These are phyloP conservation scores for Orchestia grillus DNA, from an alignment of 1,140 invertebrate species.

Conservation along the genomic window DNA sequence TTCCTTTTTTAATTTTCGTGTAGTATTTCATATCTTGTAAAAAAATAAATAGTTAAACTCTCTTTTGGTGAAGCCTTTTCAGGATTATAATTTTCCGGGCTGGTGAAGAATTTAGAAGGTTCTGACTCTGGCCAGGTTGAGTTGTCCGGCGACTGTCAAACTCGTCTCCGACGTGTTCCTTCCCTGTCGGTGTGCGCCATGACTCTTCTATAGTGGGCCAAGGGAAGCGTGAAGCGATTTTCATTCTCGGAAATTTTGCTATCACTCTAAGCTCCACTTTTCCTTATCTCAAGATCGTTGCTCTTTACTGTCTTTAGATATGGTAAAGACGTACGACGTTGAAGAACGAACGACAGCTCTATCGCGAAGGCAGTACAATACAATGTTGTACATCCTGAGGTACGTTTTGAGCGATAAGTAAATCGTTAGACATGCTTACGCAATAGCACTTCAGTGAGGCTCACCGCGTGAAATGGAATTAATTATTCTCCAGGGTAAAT, in stretches of 20 bases:
- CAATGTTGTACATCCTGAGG: neutral
- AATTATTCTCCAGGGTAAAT: neutral
- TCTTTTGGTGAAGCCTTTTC: neutral
- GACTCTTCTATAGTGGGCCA: neutral
- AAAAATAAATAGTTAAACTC: neutral
- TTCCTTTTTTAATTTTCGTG: neutral
- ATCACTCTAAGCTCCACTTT: neutral
- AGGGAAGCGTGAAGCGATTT: neutral
- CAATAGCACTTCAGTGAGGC: neutral
- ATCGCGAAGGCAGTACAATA: neutral
- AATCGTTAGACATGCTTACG: neutral
- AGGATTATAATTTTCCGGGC: neutral
- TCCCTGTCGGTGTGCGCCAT: neutral
- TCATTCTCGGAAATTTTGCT: neutral
- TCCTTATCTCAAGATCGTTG: neutral
- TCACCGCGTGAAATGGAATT: neutral
- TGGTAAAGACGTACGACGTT: neutral
- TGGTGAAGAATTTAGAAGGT: neutral
- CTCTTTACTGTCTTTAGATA: neutral
- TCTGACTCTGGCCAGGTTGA: neutral
- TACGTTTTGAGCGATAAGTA: neutral
- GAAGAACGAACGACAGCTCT: neutral
- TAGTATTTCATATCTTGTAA: neutral
- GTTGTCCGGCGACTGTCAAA: neutral
- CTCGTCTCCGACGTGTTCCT: neutral